A percentile compares a stretch with the other conserved stretches of the same genome.
Conservation (phyloP, 1,140 invertebrate species). For the Nasonia longicornis region DNA sequence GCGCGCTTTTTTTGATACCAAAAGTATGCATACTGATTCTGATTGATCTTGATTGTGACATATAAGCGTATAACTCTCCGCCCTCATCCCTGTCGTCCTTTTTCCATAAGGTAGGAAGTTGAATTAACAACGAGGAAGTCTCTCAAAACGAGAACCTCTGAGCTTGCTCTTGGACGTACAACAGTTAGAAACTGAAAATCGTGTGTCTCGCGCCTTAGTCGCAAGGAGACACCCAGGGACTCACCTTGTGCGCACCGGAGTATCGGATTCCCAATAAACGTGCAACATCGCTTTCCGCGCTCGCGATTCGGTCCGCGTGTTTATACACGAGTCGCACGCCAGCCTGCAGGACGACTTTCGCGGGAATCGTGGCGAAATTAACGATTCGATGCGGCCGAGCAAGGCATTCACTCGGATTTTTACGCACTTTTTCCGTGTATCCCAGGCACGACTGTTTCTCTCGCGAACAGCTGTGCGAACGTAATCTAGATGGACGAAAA, state of each 20-base stretch:
- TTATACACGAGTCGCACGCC: background rate
- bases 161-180: background rate
- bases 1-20: too few relatives aligned
- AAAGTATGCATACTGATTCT: too few relatives aligned
- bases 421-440: background rate
- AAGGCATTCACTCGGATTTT: background rate
- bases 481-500: conserved; percentile 2
- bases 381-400: background rate
- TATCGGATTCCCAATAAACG: conserved; percentile 30
- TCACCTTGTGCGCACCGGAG: background rate
- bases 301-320: background rate
- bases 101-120: too few relatives aligned
- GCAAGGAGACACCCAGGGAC: background rate
- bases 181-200: background rate
- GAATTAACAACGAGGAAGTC: too few relatives aligned
- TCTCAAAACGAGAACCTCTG: background rate
- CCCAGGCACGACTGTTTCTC: background rate
- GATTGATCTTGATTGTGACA: too few relatives aligned
- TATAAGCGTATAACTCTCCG: too few relatives aligned
- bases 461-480: background rate
- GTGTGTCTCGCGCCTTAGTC: background rate
- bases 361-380: conserved; percentile 17
- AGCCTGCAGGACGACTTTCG: background rate
- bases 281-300: conserved; percentile 2
- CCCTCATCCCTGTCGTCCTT: too few relatives aligned